These are phyloP conservation scores for Cosmia pyralina DNA, from an alignment of 2,888 invertebrate genomes.

Conservation along the genomic window DNA sequence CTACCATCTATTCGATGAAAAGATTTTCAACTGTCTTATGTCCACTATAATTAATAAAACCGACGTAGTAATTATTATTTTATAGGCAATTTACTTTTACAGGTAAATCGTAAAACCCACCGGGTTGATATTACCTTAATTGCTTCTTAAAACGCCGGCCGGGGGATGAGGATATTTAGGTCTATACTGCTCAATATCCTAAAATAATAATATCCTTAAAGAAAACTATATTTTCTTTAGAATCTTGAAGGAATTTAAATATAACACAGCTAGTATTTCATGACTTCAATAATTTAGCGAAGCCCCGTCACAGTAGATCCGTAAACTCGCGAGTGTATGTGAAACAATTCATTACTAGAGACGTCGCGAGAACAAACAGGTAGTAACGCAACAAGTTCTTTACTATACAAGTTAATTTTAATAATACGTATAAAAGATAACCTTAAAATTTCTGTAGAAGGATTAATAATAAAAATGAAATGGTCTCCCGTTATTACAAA, in stretches of 20 bases:
- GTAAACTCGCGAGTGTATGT: constrained; percentile 36
- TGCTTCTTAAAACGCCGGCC: constrained; percentile 6
- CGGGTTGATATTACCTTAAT: not conserved
- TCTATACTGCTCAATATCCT: not conserved
- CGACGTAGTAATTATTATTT: not conserved
- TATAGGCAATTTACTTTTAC: not conserved
- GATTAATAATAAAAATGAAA: not conserved
- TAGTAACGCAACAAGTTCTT: constrained; percentile 59
- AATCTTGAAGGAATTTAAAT: not conserved
- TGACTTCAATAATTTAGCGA: constrained; percentile 17
- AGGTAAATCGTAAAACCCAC: not conserved
- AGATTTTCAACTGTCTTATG: not conserved
- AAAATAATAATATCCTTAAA: not conserved
- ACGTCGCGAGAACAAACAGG: constrained; percentile 30
- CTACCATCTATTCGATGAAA: not conserved
- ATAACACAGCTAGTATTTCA: not conserved
- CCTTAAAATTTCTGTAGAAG: not conserved
- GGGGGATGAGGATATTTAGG: not conserved
- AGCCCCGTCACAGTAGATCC: constrained; percentile 2
- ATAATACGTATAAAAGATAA: not conserved
- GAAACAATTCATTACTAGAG: constrained; percentile 40
- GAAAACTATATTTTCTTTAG: not conserved
- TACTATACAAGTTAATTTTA: not conserved
- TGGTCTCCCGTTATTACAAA: not conserved
- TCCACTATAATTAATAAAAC: not conserved